A percentile compares a stretch with the other conserved stretches of the same genome.
Evolutionary conservation across 2,888 invertebrate species (phyloP).

Genomic region (Eristalinus aeneus): DNA sequence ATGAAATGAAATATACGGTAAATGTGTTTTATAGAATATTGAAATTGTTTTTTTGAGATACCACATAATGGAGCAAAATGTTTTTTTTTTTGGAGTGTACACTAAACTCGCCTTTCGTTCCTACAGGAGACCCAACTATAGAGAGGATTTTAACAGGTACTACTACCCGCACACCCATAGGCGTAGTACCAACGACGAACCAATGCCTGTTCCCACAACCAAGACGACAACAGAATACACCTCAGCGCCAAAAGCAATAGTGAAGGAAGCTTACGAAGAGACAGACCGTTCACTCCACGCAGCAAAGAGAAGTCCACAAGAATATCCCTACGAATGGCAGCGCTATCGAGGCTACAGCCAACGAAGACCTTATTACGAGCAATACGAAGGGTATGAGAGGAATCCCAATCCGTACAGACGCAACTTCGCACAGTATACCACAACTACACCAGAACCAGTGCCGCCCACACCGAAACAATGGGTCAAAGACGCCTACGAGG

Average conservation of each 20-base stretch:
- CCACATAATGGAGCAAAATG: no score
- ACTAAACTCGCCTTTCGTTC: no score
- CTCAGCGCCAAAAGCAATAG: neutral
- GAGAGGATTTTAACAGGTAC: neutral
- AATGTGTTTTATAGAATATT: no score
- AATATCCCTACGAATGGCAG: neutral
- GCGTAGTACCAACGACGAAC: neutral
- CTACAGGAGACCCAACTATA: constrained; percentile 26
- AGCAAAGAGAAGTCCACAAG: neutral
- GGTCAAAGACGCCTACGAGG: neutral
- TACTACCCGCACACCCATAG: neutral
- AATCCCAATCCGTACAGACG: constrained; percentile 25
- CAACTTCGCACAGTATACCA: constrained; percentile 6
- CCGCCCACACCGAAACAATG: neutral
- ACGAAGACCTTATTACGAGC: neutral
- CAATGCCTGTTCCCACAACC: neutral
- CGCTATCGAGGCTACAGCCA: neutral
- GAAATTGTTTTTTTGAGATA: no score
- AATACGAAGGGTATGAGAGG: neutral
- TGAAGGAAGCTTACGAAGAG: neutral
- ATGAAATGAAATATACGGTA: no score
- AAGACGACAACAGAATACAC: neutral
- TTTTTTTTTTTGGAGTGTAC: no score
- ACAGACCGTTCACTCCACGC: neutral
- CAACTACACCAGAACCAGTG: neutral